phyloP scores from a whole-genome alignment of 2,797 vertebrate genomes.

The Malacoctenus gilli region DNA sequence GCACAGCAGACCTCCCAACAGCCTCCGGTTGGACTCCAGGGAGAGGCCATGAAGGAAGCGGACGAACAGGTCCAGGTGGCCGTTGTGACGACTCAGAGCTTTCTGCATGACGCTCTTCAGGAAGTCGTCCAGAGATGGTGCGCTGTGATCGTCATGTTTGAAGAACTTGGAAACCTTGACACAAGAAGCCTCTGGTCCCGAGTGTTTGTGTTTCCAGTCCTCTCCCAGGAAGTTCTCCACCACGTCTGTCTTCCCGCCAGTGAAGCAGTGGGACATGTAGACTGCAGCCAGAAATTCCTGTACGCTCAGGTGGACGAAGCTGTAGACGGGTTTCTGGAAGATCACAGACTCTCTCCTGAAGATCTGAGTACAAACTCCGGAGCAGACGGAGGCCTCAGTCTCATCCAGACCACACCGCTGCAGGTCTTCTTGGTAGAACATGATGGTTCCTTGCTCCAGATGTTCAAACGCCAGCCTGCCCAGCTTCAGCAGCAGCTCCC shows the following conservation, averaged over 20 bases:
- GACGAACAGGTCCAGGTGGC: constrained; percentile 17
- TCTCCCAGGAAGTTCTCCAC: accelerated
- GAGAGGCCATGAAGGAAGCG: constrained; percentile 27
- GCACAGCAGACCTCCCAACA: constrained; percentile 16
- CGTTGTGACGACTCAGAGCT: not conserved
- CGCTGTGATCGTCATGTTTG: accelerated
- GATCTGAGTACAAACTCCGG: constrained; percentile 3
- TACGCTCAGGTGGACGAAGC: not conserved
- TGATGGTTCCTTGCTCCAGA: not conserved
- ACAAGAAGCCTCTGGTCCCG: too few species aligned
- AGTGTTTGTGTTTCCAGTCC: too few species aligned
- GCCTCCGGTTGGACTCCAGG: too few species aligned
- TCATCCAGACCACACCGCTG: constrained; percentile 1
- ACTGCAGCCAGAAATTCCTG: constrained; percentile 1
- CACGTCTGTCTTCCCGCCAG: not conserved
- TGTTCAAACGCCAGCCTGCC: constrained; percentile 5
- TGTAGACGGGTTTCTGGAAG: too few species aligned
- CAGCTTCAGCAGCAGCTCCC: not conserved
- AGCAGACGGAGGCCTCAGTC: not conserved
- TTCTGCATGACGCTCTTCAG: not conserved
- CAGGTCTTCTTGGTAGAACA: constrained; percentile 3
- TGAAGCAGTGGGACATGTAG: too few species aligned
- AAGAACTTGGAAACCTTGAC: too few species aligned
- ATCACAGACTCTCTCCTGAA: not conserved
- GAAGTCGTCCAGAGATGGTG: not conserved